These are phyloP conservation scores for Orycteropus afer DNA, from an alignment of 2,113 vertebrate species.

Conservation along the genomic window DNA sequence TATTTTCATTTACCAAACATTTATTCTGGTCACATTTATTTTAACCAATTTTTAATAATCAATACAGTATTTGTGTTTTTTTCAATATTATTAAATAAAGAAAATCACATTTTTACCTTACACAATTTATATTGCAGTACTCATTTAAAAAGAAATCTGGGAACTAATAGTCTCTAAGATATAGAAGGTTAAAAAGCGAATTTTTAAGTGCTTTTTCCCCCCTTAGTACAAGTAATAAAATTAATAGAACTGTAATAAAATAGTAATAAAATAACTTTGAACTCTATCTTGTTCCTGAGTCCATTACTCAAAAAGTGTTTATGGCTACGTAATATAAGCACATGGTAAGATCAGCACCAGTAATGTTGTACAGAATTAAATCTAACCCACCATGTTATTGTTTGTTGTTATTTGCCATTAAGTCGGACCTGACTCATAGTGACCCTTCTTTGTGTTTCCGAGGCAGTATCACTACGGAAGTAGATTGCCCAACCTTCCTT, in stretches of 20 bases:
- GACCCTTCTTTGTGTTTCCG: too few relatives aligned
- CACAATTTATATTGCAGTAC: neutral
- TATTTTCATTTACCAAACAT: neutral
- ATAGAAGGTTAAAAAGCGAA: neutral
- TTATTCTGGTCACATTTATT: conserved; percentile 34
- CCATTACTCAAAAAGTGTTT: neutral
- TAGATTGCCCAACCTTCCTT: too few relatives aligned
- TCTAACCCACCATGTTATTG: too few relatives aligned
- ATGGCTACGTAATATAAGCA: neutral
- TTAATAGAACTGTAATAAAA: neutral
- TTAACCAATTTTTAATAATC: neutral
- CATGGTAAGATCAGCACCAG: neutral
- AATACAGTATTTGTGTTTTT: neutral
- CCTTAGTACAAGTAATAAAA: neutral
- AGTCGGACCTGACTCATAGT: too few relatives aligned
- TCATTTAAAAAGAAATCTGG: conserved; percentile 30
- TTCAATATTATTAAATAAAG: neutral
- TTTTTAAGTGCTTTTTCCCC: neutral
- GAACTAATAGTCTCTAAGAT: neutral
- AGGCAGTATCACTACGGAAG: too few relatives aligned
- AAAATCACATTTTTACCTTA: neutral
- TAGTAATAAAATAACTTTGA: neutral
- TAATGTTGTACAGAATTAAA: neutral
- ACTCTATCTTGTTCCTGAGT: neutral
- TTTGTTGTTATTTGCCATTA: too few relatives aligned